Base-by-base conservation (phyloP, 2,113 vertebrate species). In the Poeciliopsis occidentalis region DNA sequence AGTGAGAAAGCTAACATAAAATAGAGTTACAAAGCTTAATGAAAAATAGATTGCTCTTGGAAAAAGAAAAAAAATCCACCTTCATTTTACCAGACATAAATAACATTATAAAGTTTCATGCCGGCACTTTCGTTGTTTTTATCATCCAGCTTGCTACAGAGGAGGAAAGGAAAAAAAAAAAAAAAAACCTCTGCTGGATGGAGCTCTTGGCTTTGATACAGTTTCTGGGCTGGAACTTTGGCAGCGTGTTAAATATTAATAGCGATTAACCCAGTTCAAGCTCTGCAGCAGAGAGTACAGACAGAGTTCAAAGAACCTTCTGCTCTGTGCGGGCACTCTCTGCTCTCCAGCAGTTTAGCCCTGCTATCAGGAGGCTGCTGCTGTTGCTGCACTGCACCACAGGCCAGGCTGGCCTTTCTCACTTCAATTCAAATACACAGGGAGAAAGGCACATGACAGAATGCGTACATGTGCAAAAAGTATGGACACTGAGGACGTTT, bases 261-360 rank as follows among this genome's bases (percentile, higher is more conserved):
- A 94, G 91, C 89, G 93, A 93, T 95, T 95, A 95, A 94, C 94
- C 92, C 93, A 93, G 93, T 95, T 95, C 92, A 94, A 93, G 92
- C 92, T 94, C 91, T 92, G 92, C 92, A 89, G 92, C 89, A 79
- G 88, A 84, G 87, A 90, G 90, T 90, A 94, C 88, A 93, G 91
- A 92, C 91, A 92, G 87, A 94, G 94, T 94, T 95, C 93, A 95
- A 94, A 94, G 93, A 93, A 92, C 87, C 91, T 81, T 89, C 86
- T 92, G 92, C 92, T 91, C 87, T 85, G 88, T 84, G 90, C 86
- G 90, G 92, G 92, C 88, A 85, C 89, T 87, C 90, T 84, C 82
- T 90, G 89, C 89, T 93, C 89, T 88, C 91, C 90, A 90, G 92
- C 90, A 92, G 90, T 92, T 92, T 90, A 92, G 88, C 91, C 91